These are phyloP conservation scores for Martes martes DNA, from an alignment of 2,113 vertebrate genomes.

Conservation along the genomic window DNA sequence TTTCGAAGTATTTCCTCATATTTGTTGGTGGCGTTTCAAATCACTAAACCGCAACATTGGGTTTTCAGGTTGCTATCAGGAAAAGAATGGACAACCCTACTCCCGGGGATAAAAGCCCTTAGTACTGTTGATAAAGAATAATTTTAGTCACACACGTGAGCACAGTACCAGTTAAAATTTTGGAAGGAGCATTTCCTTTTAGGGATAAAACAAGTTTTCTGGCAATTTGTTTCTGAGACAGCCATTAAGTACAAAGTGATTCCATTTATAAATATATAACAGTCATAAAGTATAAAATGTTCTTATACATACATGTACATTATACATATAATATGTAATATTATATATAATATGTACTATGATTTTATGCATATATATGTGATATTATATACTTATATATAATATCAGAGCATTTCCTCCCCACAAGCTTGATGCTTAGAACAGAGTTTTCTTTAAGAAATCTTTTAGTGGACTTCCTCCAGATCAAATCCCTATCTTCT, in stretches of 20 bases:
- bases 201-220: conserved; percentile 26
- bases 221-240: conserved; percentile 40
- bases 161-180: conserved; percentile 26
- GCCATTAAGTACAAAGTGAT: conserved; percentile 13
- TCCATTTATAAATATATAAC: neutral
- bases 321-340: too few species aligned
- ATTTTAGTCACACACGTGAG: conserved; percentile 14
- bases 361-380: too few species aligned
- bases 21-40: neutral
- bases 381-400: neutral
- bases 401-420: neutral
- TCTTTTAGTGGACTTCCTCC: conserved; percentile 39
- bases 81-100: neutral
- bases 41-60: neutral
- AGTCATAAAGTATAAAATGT: too few species aligned
- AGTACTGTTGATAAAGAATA: conserved; percentile 14
- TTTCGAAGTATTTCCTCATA: neutral
- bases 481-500: conserved; percentile 48
- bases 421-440: neutral
- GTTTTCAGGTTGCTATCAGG: conserved; percentile 5
- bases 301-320: too few species aligned
- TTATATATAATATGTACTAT: too few species aligned
- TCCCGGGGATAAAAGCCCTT: neutral
- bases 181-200: conserved; percentile 28
- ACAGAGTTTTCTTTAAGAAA: conserved; percentile 42